Percentiles rank a stretch among this genome's conserved stretches.
Evolutionary conservation across 1,140 invertebrate genomes (phyloP).

Genomic region (Drosophila seguyi): DNA sequence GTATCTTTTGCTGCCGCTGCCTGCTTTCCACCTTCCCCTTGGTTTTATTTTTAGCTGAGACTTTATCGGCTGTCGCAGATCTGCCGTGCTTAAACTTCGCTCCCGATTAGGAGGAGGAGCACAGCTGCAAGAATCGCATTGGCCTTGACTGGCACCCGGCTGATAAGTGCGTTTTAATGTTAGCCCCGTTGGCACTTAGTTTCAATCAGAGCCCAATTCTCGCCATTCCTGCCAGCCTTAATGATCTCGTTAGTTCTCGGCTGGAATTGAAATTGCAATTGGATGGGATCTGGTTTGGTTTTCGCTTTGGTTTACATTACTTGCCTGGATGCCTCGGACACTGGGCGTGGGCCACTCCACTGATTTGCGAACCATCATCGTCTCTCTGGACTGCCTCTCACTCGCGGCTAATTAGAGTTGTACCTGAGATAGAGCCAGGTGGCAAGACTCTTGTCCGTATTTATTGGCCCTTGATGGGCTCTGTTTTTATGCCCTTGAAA

Average conservation of each 20-base stretch:
- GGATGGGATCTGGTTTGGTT: constrained; percentile 13
- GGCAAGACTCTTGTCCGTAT: constrained; percentile 26
- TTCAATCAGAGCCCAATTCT: constrained; percentile 69
- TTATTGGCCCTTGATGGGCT: constrained; percentile 15
- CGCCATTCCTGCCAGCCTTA: constrained; percentile 52
- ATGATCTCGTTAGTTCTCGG: constrained; percentile 63
- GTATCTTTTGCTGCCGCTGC: constrained; percentile 9
- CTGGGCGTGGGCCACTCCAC: constrained; percentile 8
- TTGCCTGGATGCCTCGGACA: not conserved
- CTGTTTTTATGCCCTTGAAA: constrained; percentile 8
- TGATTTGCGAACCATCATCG: constrained; percentile 62
- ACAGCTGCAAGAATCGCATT: constrained; percentile 30
- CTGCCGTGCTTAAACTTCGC: constrained; percentile 45
- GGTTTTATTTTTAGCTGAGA: constrained; percentile 56
- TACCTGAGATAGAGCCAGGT: constrained; percentile 32
- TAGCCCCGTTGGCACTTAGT: constrained; percentile 41
- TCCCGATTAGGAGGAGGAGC: constrained; percentile 53
- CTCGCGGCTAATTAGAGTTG: constrained; percentile 52
- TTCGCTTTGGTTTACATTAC: not conserved
- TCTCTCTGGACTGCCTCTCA: constrained; percentile 5
- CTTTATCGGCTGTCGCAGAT: constrained; percentile 41
- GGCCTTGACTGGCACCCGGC: constrained; percentile 32
- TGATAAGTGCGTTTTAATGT: constrained; percentile 83
- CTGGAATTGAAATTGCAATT: constrained; percentile 26
- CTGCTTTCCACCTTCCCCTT: constrained; percentile 2